Evolutionary conservation across 2,888 invertebrate species (phyloP).

Genomic region (Tigriopus californicus): DNA sequence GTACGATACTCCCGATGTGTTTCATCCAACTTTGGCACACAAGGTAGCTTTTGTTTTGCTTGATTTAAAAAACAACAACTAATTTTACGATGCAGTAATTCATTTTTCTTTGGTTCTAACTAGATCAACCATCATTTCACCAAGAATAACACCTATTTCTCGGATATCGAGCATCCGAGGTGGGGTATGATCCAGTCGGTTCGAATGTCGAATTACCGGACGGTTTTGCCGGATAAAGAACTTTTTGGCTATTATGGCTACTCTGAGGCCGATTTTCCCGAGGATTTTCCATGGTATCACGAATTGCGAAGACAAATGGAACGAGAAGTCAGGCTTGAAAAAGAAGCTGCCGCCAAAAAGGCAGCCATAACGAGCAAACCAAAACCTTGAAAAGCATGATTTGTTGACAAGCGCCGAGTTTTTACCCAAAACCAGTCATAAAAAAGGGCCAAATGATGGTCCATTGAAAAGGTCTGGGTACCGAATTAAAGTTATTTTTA

Average conservation of each 20-base stretch:
- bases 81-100: too few relatives aligned
- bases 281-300: conserved; percentile 4
- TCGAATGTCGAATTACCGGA: not conserved
- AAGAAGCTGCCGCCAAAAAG: not conserved
- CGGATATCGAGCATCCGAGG: not conserved
- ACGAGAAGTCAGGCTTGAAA: not conserved
- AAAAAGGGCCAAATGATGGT: too few relatives aligned
- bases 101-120: too few relatives aligned
- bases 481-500: too few relatives aligned
- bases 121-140: conserved; percentile 4
- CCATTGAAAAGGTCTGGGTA: too few relatives aligned
- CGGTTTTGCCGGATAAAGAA: not conserved
- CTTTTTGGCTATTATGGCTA: conserved; percentile 3
- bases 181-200: not conserved
- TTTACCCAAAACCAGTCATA: too few relatives aligned
- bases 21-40: not conserved
- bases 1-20: not conserved
- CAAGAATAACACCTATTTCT: not conserved
- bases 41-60: too few relatives aligned
- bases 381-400: not conserved
- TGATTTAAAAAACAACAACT: too few relatives aligned
- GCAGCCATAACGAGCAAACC: not conserved
- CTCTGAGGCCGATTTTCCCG: not conserved
- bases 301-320: not conserved
- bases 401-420: too few relatives aligned